These are phyloP conservation scores for Nannoperca australis DNA, from an alignment of 2,797 vertebrate species.

Conservation along the genomic window DNA sequence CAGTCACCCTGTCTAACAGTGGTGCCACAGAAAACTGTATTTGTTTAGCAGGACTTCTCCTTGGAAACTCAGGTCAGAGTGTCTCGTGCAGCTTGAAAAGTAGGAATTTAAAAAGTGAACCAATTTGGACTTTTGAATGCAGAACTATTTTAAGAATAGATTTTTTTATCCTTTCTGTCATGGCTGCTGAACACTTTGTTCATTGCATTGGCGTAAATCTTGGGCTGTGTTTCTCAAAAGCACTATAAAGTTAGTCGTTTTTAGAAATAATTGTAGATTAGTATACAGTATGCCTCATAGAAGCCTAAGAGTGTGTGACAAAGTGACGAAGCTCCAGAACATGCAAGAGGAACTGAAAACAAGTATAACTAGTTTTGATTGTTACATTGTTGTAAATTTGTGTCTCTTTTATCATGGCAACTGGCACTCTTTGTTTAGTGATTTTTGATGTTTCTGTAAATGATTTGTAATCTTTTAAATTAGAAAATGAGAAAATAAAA, in stretches of 20 bases:
- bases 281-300: not conserved
- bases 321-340: not conserved
- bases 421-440: not conserved
- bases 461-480: not conserved
- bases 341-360: not conserved
- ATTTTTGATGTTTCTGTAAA: not conserved
- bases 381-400: not conserved
- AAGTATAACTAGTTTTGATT: not conserved
- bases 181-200: conserved; percentile 12
- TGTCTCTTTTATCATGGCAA: not conserved
- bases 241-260: not conserved
- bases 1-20: conserved; percentile 52
- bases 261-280: not conserved
- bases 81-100: conserved; percentile 45
- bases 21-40: conserved; percentile 49
- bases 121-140: conserved; percentile 39
- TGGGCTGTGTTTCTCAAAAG: not conserved
- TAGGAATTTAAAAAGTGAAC: conserved; percentile 46
- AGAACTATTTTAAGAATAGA: conserved; percentile 21
- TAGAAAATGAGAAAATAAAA: not conserved
- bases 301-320: not conserved
- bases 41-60: conserved; percentile 66
- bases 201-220: not conserved
- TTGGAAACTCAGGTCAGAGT: conserved; percentile 58
- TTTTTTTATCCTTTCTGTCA: not conserved